A percentile compares a stretch with the other conserved stretches of the same genome.
phyloP scores from a whole-genome alignment of 2,797 vertebrate species.

The Schizopygopsis malacanthus region DNA sequence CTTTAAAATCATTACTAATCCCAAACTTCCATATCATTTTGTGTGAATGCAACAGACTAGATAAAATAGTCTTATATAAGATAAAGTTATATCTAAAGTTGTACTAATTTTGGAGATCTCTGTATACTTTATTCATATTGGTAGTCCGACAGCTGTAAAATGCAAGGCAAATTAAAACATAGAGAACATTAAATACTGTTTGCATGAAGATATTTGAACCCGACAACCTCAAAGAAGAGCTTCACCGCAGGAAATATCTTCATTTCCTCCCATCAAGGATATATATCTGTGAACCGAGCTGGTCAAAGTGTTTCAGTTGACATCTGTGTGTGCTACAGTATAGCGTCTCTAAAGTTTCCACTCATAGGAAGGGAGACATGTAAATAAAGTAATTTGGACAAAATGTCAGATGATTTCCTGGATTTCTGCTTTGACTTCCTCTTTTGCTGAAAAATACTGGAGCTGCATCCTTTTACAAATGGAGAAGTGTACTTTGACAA shows the following conservation, averaged over 20 bases:
- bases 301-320: slow-evolving; percentile 8
- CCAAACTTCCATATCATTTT: neutral
- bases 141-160: neutral
- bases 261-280: slow-evolving; percentile 41
- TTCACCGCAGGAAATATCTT: slow-evolving; percentile 13
- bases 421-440: slow-evolving; percentile 51
- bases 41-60: neutral
- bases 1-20: neutral
- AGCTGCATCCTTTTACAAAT: slow-evolving; percentile 20
- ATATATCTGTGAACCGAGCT: slow-evolving; percentile 5
- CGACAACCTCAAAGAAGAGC: slow-evolving; percentile 34
- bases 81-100: neutral
- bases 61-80: neutral
- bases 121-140: neutral
- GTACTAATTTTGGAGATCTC: neutral
- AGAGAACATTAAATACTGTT: slow-evolving; percentile 4
- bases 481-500: neutral
- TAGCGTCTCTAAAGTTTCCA: neutral
- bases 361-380: slow-evolving; percentile 25
- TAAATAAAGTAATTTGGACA: slow-evolving; percentile 35
- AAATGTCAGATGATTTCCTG: slow-evolving; percentile 49
- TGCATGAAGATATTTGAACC: slow-evolving; percentile 15
- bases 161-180: neutral
- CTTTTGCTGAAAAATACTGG: slow-evolving; percentile 28
- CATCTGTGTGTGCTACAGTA: slow-evolving; percentile 23